Evolutionary conservation across 2,888 invertebrate genomes (phyloP).

Genomic region (Creontiades dilutus): DNA sequence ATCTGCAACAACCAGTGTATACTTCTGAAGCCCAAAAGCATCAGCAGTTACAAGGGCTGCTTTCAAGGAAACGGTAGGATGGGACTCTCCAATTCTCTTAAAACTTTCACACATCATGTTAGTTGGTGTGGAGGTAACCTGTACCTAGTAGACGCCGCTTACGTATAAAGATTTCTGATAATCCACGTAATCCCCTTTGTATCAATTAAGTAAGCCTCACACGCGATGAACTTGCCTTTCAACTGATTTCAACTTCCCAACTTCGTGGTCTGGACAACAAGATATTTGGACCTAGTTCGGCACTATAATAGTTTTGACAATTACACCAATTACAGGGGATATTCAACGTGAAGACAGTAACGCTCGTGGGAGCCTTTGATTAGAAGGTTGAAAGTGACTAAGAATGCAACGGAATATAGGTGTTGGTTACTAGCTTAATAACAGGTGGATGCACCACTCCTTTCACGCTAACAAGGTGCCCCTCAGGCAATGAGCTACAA

Average conservation of each 20-base stretch:
- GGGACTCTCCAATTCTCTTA: no score
- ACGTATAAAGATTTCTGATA: no score
- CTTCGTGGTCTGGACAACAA: not conserved
- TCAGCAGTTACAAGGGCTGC: no score
- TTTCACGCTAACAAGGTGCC: slow-evolving; percentile 45
- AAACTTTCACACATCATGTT: no score
- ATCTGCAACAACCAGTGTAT: no score
- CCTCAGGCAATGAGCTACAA: slow-evolving; percentile 29
- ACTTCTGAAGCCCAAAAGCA: no score
- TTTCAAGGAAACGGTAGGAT: no score
- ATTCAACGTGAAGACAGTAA: not conserved
- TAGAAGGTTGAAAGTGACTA: slow-evolving; percentile 2
- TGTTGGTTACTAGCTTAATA: slow-evolving; percentile 52
- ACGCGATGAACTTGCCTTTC: not conserved
- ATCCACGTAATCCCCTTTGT: not conserved
- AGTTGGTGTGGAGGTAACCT: no score
- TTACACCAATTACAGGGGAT: not conserved
- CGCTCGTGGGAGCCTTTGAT: slow-evolving; percentile 14
- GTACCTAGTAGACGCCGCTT: no score
- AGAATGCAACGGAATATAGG: slow-evolving; percentile 4
- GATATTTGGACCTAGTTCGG: not conserved
- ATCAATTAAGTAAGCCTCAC: not conserved
- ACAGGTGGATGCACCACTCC: not conserved
- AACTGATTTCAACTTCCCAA: not conserved
- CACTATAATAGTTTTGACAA: not conserved